Evolutionary conservation across 2,797 vertebrate species (phyloP).

Genomic region (Parauchenoglanis ngamensis): DNA sequence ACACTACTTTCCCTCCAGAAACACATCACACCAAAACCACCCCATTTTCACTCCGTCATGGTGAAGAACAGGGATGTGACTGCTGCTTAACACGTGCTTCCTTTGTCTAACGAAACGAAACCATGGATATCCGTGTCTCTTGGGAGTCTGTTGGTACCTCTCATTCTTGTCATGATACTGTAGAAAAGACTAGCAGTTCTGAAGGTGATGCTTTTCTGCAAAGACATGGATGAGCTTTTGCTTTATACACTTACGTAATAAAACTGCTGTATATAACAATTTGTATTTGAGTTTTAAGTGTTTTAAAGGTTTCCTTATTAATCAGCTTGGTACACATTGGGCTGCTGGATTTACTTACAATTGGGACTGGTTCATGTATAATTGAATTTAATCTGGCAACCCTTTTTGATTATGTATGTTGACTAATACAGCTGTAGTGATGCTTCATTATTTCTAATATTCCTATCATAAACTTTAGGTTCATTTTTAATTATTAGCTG

Average conservation of each 20-base stretch:
- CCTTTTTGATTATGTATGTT: too few relatives aligned
- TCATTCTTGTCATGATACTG: neutral
- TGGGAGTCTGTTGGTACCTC: neutral
- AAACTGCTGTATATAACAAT: neutral
- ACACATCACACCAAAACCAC: neutral
- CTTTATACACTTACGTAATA: neutral
- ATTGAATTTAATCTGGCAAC: neutral
- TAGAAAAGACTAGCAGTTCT: neutral
- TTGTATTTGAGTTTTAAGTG: too few relatives aligned
- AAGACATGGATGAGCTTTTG: neutral
- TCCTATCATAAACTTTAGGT: neutral
- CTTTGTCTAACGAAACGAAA: neutral
- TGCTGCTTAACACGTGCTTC: neutral
- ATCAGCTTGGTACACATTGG: neutral
- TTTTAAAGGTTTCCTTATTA: neutral
- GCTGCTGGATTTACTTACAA: neutral
- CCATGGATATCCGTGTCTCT: neutral
- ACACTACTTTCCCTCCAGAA: neutral
- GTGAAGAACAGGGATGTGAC: neutral
- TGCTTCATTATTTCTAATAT: neutral
- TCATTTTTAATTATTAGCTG: neutral
- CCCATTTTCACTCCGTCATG: neutral
- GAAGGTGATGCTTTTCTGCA: neutral
- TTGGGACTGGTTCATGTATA: accelerated
- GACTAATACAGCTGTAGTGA: neutral